Percentiles rank a stretch among this genome's conserved stretches.
These are phyloP conservation scores for Cheilosia grossa DNA, from an alignment of 2,888 invertebrate species.

Conservation along the genomic window DNA sequence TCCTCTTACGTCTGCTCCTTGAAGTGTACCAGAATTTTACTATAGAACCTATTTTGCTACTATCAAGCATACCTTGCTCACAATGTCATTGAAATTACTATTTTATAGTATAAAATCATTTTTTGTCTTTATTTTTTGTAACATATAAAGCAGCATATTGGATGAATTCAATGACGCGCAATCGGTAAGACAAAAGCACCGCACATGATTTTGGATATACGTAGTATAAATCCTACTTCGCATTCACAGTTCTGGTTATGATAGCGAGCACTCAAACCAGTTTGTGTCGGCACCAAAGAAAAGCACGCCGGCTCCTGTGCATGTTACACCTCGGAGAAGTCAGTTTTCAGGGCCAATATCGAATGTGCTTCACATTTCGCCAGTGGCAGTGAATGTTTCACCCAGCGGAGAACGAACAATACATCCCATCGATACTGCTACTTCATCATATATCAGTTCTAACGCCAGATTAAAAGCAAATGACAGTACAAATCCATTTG, in stretches of 20 bases:
- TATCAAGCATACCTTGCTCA: too few relatives aligned
- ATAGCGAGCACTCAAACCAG: constrained; percentile 2
- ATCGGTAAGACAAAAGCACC: constrained; percentile 7
- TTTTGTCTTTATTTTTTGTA: constrained; percentile 6
- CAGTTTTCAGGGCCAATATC: neutral
- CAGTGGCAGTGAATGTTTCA: constrained; percentile 27
- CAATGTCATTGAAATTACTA: too few relatives aligned
- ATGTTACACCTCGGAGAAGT: constrained; percentile 11
- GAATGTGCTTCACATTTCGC: constrained; percentile 20
- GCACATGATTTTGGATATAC: neutral
- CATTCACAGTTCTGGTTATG: neutral
- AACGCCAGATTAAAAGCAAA: neutral
- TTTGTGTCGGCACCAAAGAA: neutral
- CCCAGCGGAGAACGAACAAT: constrained; percentile 42
- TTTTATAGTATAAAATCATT: neutral
- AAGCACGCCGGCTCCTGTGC: constrained; percentile 3
- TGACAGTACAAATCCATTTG: constrained; percentile 42
- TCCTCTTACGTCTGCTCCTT: too few relatives aligned
- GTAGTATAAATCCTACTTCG: neutral
- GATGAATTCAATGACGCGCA: constrained; percentile 26
- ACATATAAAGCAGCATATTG: neutral
- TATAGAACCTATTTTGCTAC: too few relatives aligned
- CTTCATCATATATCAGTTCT: too few relatives aligned
- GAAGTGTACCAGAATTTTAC: too few relatives aligned
- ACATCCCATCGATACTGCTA: constrained; percentile 12